Base-by-base conservation (phyloP, 2,113 vertebrate genomes). In the Sceloporus tristichus region DNA sequence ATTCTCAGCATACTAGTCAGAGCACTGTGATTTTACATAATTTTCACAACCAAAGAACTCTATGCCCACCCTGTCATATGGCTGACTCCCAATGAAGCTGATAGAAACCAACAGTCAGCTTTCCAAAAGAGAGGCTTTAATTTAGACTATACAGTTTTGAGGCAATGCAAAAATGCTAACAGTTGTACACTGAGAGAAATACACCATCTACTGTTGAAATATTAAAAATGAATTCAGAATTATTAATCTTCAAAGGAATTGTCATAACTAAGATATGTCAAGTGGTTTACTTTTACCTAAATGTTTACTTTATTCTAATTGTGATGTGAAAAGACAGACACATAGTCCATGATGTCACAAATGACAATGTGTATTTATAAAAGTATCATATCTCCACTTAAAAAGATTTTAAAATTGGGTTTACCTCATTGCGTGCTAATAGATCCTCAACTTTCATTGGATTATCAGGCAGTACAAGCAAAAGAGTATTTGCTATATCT, bases 401-500 rank as follows among this genome's bases (percentile, higher is more conserved):
- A 59, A 18, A 85, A 71, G 56, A 74, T n/a, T 0, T 84, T 29
- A 68, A 90, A 75, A 65, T 8, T 78, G n/a, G 18, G 84, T 53
- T 89, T 89, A 98, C 98, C 97, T 98, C 95, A 92, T 98, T 98
- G 75, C 82, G 53, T 1, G 87, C 23, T 87, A 98, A 82, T 79
- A 98, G 96, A 59, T 96, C 89, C 79, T 97, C 94, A 59, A 97
- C 78, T 91, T 88, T 90, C 9, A 90, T 87, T 14, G 97, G 74
- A 29, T 85, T 81, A 27, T 93, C 96, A 4, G 97, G 96, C 68
- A 98, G 95, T 56, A 95, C 91, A 90, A 98, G 91, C 84, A 98
- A 90, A 84, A 97, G 78, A 0, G 96, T 98, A 86, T 93, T 93
- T 81, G 98, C 95, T 91, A 98, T 97, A 77, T 98, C 97, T 85